A percentile compares a stretch with the other conserved stretches of the same genome.
Evolutionary conservation across 1,140 invertebrate species (phyloP).

Genomic region (Drosophila chauvacae): DNA sequence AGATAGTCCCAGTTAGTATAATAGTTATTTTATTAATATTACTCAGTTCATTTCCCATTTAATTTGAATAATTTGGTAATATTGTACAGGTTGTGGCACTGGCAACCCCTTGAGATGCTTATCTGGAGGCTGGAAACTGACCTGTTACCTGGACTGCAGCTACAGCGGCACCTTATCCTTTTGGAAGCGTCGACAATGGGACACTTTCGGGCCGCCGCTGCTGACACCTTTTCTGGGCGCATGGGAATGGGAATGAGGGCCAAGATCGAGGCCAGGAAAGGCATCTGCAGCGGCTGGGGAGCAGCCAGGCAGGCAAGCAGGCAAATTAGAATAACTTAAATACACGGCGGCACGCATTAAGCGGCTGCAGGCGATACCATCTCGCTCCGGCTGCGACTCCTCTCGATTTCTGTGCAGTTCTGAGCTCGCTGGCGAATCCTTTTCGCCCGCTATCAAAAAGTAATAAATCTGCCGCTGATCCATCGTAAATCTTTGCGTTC

Average conservation of each 20-base stretch:
- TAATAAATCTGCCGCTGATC: conserved; percentile 84
- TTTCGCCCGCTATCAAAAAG: conserved; percentile 81
- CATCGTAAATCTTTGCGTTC: conserved; percentile 84
- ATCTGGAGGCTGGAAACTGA: conserved; percentile 17
- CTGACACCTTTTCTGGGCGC: conserved; percentile 62
- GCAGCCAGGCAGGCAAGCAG: conserved; percentile 19
- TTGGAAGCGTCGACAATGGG: conserved; percentile 39
- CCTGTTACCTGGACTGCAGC: conserved; percentile 29
- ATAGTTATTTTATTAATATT: conserved; percentile 7
- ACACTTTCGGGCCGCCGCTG: conserved; percentile 42
- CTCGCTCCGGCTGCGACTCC: conserved; percentile 12
- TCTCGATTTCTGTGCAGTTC: conserved; percentile 28
- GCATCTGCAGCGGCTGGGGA: neutral
- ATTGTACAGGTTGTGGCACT: conserved; percentile 8
- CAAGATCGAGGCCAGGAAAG: neutral
- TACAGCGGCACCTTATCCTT: conserved; percentile 39
- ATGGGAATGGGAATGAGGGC: conserved; percentile 11
- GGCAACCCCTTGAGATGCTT: conserved; percentile 34
- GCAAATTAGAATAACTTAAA: conserved; percentile 81
- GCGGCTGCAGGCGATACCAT: conserved; percentile 35
- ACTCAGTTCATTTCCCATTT: neutral
- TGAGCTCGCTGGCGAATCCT: conserved; percentile 41
- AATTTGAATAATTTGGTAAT: conserved; percentile 34
- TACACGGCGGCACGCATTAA: conserved; percentile 78
- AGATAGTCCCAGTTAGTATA: neutral